These are phyloP conservation scores for Catalaphyllia jardinei DNA, from an alignment of 64 coral and sea anemone genomes.

Conservation along the genomic window DNA sequence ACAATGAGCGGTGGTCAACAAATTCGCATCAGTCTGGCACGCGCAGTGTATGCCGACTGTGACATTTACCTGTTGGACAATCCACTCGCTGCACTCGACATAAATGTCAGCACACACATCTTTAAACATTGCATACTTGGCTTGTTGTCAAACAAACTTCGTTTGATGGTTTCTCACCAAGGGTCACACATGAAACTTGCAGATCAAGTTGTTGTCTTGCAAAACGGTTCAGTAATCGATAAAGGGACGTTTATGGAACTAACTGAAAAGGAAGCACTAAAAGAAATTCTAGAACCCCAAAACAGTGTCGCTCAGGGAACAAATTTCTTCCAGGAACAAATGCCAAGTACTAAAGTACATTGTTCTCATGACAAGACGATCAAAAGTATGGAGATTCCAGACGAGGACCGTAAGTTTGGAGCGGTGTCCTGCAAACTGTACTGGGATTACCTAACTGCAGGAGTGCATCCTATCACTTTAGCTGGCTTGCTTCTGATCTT, in stretches of 20 bases:
- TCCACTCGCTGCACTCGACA: conserved; percentile 54
- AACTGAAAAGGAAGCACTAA: not conserved
- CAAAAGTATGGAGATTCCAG: conserved; percentile 25
- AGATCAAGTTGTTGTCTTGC: conserved; percentile 50
- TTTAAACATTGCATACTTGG: conserved; percentile 60
- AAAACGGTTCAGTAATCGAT: conserved; percentile 19
- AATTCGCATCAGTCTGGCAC: conserved; percentile 51
- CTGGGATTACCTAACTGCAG: conserved; percentile 62
- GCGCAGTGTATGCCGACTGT: conserved; percentile 49
- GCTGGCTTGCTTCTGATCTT: conserved; percentile 16
- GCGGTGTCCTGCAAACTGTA: conserved; percentile 42
- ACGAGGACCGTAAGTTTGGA: conserved; percentile 28
- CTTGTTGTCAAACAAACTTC: conserved; percentile 28
- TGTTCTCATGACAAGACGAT: not conserved
- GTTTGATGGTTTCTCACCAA: conserved; percentile 60
- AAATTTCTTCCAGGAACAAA: not conserved
- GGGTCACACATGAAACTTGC: conserved; percentile 21
- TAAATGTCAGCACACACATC: conserved; percentile 35
- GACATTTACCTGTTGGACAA: conserved; percentile 71
- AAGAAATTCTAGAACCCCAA: conserved; percentile 14
- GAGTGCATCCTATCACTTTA: conserved; percentile 25
- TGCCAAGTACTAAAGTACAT: not conserved
- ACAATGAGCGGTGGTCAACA: conserved; percentile 57
- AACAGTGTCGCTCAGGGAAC: not conserved
- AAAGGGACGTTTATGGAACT: conserved; percentile 3